Evolutionary conservation across 2,888 invertebrate genomes (phyloP), one percentile per base, ranked within the genome.

Genomic region (Bursaphelenchus okinawaensis): DNA sequence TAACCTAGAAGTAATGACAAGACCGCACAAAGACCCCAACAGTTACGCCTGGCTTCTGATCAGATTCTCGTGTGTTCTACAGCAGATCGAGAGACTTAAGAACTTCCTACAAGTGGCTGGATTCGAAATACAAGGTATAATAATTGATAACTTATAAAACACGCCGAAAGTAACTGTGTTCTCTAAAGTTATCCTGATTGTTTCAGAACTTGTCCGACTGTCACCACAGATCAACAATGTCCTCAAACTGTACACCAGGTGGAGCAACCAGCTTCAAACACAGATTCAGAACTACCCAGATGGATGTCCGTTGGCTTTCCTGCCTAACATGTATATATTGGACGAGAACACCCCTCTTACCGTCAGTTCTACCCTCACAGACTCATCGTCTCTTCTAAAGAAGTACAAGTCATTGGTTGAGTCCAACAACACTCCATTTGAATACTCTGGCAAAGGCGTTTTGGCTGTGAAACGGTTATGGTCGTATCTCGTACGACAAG

Each of bases 391-490:
- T 4, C 56, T 73, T 12, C 40, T 69, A 24, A 93, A 27, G 89
- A 92, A 54, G 90, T 92, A 76, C 90, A 60, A 67, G 88, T 90
- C 92, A 80, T 86, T 96, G 55, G 85, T 95, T 73, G 93, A 94
- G 76, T 90, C 90, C 75, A 89, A 90, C 74, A 96, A 98, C 83
- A 95, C 95, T 0, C 98, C 98, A 23, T 98, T 98, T 85, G 87
- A 87, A 88, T 88, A 83, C 84, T 87, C 85, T n/a, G 74, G 75
- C 67, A 72, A 79, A 52, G 79, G 90, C 88, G 74, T 90, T 88
- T 78, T 85, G 52, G 84, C 86, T 0, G 84, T 86, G 16, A 85
- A 85, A 68, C 88, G 95, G 4, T 85, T 98, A 7, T 98, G 98
- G 98, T 90, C 89, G 80, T 93, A 89, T 84, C 87, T 98, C 69